Base-by-base conservation (phyloP, 2,797 vertebrate genomes). In the Eutrigla gurnardus region DNA sequence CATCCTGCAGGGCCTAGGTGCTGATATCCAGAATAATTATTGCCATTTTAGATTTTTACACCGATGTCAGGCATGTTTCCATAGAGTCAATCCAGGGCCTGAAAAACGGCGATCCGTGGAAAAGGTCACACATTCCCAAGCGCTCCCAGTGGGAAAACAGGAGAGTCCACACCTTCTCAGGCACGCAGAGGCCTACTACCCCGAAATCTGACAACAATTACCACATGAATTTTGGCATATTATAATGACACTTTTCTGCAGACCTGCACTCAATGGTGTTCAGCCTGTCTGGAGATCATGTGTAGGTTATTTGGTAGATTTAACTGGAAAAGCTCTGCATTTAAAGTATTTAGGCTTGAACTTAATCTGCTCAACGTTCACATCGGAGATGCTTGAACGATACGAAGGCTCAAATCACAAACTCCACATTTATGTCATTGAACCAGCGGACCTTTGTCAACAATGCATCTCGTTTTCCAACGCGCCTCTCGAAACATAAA, bases 171-270 rank as follows among this genome's bases (percentile, higher is more conserved):
- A 91, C 88, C 91, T 93, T 91, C 79, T 59, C 72, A 73, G 81
- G 88, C 92, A 90, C 69, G 71, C 79, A 62, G 81, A 82, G 83
- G 81, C 88, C 77, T 82, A 63, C 77, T 88, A 73, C 75, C 70
- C 87, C 65, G 59, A 91, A 89, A 85, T 92, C 91, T 94, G 93
- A 92, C 90, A 92, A 81, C 77, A 92, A 94, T 93, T 93, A 93
- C 82, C 43, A 49, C 75, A 81, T 82, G 85, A 81, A 91, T 86
- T 89, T 88, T 59, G 73, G 59, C 73, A 72, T 69, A 88, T 89
- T 83, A 87, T 81, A 86, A 87, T 66, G 83, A 86, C 58, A 61
- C 75, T 89, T 78, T 72, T 85, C 70, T 77, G 66, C 65, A 67
- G 62, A 76, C 83, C 63, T 86, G 54, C 67, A 67, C 82, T 88